Base-by-base conservation (phyloP, 92 coral and sea anemone genomes). In the Epizoanthus fatuus region DNA sequence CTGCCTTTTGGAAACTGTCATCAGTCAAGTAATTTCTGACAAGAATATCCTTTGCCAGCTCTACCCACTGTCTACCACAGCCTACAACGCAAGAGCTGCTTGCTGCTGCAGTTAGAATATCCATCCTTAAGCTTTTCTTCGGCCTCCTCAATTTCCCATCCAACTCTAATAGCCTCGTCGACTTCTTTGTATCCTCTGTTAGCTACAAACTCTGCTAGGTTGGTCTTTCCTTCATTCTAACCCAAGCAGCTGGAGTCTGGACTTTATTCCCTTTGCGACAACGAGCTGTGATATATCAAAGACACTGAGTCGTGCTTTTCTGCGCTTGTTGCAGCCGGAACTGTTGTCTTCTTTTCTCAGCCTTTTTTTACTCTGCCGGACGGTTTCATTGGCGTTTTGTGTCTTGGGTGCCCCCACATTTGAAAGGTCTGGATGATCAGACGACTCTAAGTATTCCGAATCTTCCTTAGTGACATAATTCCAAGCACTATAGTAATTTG, bases 81-180 rank as follows among this genome's bases (percentile, higher is more conserved):
- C 67, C 67, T 79, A 49, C 69, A 4, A 65, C 84, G 38, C 84
- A 79, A 4, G 54, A 74, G 4, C 49, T 45, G n/a, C 58, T 45
- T 54, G 17, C n/a, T 8, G 52, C 57, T 11, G 54, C 38, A 20
- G 44, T 14, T 35, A 83, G 63, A 16, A 59, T 56, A 10, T 83
- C 87, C 20, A 83, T 15, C 15, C 87, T 45, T 45, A 40, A 37
- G 32, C 4, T 11, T 29, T 17, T 47, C 42, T 20, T n/a, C 54
- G 19, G 83, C 84, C 12, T 83, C 68, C 20, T 83, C 49, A 49
- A 83, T 52, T 19, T 83, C 87, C 87, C 87, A 83, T 2, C 87
- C 87, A 4, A 83, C 83, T 14, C n/a, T 73, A 12, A 72, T 55
- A 3, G 87, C 87, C 40, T 83, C 87, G 10, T 72, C 87, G 32